phyloP scores from a whole-genome alignment of 2,797 vertebrate species.

The Hydrophis major region DNA sequence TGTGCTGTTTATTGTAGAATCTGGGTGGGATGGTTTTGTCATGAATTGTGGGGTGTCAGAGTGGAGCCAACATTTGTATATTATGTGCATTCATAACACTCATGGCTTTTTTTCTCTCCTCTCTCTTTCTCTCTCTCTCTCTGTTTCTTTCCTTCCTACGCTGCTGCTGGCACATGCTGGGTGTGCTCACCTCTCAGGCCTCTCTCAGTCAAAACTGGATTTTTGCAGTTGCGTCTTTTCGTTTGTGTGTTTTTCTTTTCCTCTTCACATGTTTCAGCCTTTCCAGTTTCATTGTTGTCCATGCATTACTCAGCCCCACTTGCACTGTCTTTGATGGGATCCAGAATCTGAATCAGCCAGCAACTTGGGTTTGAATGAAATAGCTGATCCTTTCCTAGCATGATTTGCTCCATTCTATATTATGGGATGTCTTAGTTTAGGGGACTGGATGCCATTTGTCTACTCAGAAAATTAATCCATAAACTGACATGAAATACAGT shows the following conservation, averaged over 20 bases:
- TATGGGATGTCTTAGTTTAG: constrained; percentile 36
- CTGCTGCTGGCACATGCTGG: constrained; percentile 76
- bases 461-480: constrained; percentile 36
- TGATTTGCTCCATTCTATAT: constrained; percentile 48
- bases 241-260: constrained; percentile 72
- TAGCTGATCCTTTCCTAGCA: constrained; percentile 45
- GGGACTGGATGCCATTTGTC: constrained; percentile 10
- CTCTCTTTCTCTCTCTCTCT: constrained; percentile 52
- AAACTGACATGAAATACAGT: constrained; percentile 29
- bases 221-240: constrained; percentile 94
- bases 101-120: constrained; percentile 72
- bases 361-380: constrained; percentile 54
- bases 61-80: constrained; percentile 42
- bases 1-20: constrained; percentile 39
- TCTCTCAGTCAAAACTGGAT: constrained; percentile 98
- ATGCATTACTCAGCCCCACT: constrained; percentile 18
- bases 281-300: constrained; percentile 58
- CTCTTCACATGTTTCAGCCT: constrained; percentile 58
- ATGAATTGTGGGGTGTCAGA: constrained; percentile 33
- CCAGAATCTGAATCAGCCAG: constrained; percentile 50
- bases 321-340: constrained; percentile 48
- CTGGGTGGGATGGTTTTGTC: constrained; percentile 44
- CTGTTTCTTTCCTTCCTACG: constrained; percentile 70
- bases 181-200: constrained; percentile 85
- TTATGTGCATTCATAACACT: constrained; percentile 73